Percentiles rank a stretch among this genome's conserved stretches.
Evolutionary conservation across 1,140 invertebrate species (phyloP).

Genomic region (Apis florea): DNA sequence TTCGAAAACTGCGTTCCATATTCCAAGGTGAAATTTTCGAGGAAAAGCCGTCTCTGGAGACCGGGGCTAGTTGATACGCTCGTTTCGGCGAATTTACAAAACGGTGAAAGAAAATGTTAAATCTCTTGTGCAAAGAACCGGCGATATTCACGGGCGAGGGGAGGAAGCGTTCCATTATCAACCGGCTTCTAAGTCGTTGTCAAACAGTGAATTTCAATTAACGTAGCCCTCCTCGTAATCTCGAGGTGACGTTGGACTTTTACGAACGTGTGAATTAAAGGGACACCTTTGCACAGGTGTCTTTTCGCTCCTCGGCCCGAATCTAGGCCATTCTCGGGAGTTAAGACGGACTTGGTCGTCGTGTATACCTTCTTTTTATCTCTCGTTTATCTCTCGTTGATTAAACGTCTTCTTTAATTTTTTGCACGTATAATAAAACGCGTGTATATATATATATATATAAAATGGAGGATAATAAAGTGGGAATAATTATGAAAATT

Average conservation of each 20-base stretch:
- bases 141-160: neutral
- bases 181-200: neutral
- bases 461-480: no score
- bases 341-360: neutral
- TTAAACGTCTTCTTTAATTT: no score
- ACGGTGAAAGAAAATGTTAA: neutral
- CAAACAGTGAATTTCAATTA: conserved; percentile 33
- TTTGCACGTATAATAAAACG: no score
- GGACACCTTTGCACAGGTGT: conserved; percentile 35
- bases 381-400: no score
- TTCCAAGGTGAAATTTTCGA: no score
- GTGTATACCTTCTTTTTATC: neutral
- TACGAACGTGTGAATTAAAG: conserved; percentile 27
- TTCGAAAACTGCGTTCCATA: no score
- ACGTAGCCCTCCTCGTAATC: conserved; percentile 13
- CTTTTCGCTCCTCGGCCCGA: neutral
- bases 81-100: neutral
- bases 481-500: no score
- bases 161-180: conserved; percentile 16
- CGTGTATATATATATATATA: no score
- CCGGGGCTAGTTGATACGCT: neutral
- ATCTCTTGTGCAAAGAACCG: neutral
- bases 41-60: no score
- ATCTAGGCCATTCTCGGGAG: neutral
- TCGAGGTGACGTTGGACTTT: neutral